Evolutionary conservation across 2,113 vertebrate genomes (phyloP).

Genomic region (Crocuta crocuta): DNA sequence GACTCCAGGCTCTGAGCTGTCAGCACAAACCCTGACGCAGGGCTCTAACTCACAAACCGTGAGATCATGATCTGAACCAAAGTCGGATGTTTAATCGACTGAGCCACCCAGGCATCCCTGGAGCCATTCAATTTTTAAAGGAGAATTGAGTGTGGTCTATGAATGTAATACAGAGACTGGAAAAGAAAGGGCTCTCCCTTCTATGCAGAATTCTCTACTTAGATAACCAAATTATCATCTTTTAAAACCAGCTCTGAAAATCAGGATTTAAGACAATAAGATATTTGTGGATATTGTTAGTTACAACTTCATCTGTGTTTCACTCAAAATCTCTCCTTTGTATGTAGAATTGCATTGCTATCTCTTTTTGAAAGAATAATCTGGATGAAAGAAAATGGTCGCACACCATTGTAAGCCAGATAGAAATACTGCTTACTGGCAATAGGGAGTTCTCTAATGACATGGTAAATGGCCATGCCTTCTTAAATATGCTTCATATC

Average conservation of each 20-base stretch:
- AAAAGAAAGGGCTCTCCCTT: not conserved
- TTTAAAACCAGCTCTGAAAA: not conserved
- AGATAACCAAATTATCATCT: not conserved
- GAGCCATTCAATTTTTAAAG: not conserved
- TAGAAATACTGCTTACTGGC: conserved; percentile 18
- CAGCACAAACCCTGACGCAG: too few species aligned
- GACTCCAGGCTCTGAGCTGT: too few species aligned
- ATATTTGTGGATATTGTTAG: not conserved
- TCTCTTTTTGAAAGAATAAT: conserved; percentile 18
- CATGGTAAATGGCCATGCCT: conserved; percentile 42
- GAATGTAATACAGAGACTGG: not conserved
- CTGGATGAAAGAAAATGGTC: conserved; percentile 37
- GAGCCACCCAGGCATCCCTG: too few species aligned
- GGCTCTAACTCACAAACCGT: too few species aligned
- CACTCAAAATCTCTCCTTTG: not conserved
- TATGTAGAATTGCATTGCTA: not conserved
- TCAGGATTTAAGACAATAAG: not conserved
- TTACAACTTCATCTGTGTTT: not conserved
- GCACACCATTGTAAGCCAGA: conserved; percentile 41
- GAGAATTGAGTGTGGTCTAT: not conserved
- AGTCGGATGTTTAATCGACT: too few species aligned
- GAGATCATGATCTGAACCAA: too few species aligned
- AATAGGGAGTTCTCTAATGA: conserved; percentile 52
- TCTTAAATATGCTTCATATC: conserved; percentile 48
- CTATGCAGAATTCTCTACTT: not conserved